Evolutionary conservation across 1,140 invertebrate species (phyloP).

Genomic region (Aphelenchoides fujianensis): DNA sequence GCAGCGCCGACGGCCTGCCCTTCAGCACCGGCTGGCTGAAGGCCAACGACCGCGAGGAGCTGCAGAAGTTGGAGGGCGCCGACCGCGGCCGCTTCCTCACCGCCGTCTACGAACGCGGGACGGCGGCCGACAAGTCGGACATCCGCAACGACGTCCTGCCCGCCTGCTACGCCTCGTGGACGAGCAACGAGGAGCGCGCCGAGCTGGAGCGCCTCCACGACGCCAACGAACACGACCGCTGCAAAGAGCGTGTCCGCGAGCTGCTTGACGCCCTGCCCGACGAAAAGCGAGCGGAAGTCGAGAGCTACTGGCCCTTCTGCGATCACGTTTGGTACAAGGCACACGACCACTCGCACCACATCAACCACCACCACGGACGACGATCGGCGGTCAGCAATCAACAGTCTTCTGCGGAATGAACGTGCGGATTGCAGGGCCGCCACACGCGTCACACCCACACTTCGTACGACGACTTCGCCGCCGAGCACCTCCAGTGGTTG

Average conservation of each 20-base stretch:
- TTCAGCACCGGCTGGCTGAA: constrained; percentile 11
- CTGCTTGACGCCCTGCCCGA: constrained; percentile 9
- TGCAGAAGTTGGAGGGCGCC: neutral
- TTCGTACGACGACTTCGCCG: constrained; percentile 42
- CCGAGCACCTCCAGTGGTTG: constrained; percentile 43
- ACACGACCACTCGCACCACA: constrained; percentile 33
- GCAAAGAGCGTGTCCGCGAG: constrained; percentile 25
- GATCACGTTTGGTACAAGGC: constrained; percentile 41
- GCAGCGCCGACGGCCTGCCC: constrained; percentile 15
- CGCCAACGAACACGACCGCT: constrained; percentile 19
- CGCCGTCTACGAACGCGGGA: constrained; percentile 4
- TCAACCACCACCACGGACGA: constrained; percentile 24
- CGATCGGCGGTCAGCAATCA: neutral
- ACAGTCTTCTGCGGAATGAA: constrained; percentile 14
- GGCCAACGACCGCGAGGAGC: neutral
- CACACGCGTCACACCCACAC: constrained; percentile 28
- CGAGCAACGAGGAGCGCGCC: constrained; percentile 31
- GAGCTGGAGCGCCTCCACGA: constrained; percentile 30
- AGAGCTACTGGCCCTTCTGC: constrained; percentile 26
- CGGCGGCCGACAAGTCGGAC: constrained; percentile 11
- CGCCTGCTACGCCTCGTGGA: constrained; percentile 38
- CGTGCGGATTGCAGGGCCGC: constrained; percentile 27
- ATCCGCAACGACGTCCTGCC: constrained; percentile 30
- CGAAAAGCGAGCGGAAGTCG: constrained; percentile 25
- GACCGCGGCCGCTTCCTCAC: constrained; percentile 10